Conservation (phyloP, 2,113 vertebrate genomes). For the Alectura lathami region DNA sequence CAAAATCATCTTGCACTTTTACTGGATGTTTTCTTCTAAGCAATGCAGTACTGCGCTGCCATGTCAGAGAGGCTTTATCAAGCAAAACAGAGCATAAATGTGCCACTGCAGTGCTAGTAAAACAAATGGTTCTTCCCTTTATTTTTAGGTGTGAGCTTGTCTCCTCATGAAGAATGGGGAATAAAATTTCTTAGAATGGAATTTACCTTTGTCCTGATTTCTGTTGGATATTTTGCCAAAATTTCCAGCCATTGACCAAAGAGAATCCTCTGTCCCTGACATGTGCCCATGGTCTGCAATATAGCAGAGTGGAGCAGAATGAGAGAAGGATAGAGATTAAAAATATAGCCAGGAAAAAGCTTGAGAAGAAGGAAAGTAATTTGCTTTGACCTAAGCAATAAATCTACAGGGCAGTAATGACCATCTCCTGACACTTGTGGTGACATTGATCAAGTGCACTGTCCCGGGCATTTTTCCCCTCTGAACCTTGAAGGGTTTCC, state of each 20-base stretch:
- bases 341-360: slow-evolving; percentile 10
- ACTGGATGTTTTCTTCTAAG: background rate
- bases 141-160: background rate
- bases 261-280: accelerated
- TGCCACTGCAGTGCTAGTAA: background rate
- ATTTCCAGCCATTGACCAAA: background rate
- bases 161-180: background rate
- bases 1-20: slow-evolving; percentile 3
- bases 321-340: slow-evolving; percentile 39
- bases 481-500: slow-evolving; percentile 11
- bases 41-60: background rate
- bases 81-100: background rate
- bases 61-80: slow-evolving; percentile 43
- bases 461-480: background rate
- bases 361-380: slow-evolving; percentile 69
- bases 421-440: slow-evolving; percentile 60
- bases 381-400: slow-evolving; percentile 75
- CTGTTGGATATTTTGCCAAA: background rate
- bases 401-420: slow-evolving; percentile 73
- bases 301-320: background rate
- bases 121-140: slow-evolving; percentile 17
- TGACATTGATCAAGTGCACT: slow-evolving; percentile 70
- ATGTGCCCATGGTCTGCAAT: background rate
- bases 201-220: background rate
- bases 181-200: background rate